Percentiles rank a stretch among this genome's conserved stretches.
phyloP scores from a whole-genome alignment of 2,113 vertebrate species.

The Ariopsis seemanni region DNA sequence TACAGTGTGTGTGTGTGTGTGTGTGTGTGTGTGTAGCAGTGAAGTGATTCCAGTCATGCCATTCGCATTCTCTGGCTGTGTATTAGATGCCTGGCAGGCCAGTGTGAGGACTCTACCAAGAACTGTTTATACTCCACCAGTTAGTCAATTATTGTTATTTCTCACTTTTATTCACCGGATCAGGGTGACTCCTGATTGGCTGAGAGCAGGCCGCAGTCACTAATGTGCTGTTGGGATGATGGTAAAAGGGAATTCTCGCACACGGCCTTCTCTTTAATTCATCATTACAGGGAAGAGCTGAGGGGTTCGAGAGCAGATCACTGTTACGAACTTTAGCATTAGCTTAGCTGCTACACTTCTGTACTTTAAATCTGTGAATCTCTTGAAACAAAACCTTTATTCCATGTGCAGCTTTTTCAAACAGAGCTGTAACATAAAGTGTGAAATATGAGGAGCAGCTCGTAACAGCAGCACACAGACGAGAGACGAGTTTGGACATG shows the following conservation, averaged over 20 bases:
- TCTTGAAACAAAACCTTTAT: neutral
- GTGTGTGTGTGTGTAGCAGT: neutral
- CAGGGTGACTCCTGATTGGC: neutral
- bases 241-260: neutral
- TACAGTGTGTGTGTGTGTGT: neutral
- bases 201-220: neutral
- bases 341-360: neutral
- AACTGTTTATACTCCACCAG: neutral
- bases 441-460: neutral
- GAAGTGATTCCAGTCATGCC: constrained; percentile 12
- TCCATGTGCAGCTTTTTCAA: neutral
- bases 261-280: too few relatives aligned
- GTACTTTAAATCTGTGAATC: neutral
- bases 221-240: too few relatives aligned
- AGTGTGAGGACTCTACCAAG: neutral
- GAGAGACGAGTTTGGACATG: neutral
- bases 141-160: neutral
- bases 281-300: neutral
- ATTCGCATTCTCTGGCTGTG: neutral
- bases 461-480: neutral
- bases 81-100: neutral
- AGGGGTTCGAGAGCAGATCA: neutral
- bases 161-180: neutral
- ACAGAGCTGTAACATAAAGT: neutral
- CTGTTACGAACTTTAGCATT: neutral